Conservation (phyloP, 2,888 invertebrate genomes). For the Anorthoa munda region DNA sequence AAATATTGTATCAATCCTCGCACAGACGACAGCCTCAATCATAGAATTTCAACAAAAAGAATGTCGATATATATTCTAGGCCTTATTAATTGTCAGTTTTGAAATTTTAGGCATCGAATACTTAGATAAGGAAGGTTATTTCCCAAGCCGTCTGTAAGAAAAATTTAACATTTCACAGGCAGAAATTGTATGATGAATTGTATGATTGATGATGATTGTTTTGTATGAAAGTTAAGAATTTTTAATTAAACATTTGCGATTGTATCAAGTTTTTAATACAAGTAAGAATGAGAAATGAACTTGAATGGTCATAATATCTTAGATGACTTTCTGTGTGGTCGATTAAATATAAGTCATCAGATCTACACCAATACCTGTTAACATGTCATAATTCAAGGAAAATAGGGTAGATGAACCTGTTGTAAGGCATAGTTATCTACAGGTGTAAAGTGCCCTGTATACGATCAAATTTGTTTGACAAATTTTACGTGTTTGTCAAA, state of each 20-base stretch:
- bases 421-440: background rate
- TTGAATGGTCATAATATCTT: background rate
- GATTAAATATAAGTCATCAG: constrained; percentile 25
- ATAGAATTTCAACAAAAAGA: too few species aligned
- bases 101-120: background rate
- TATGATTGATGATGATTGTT: too few species aligned
- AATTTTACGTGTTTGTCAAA: too few species aligned
- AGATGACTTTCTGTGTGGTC: constrained; percentile 37
- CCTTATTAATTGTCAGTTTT: too few species aligned
- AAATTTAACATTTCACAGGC: background rate
- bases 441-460: background rate
- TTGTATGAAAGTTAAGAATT: background rate
- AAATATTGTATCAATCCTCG: background rate
- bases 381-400: constrained; percentile 54
- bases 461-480: too few species aligned
- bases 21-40: too few species aligned
- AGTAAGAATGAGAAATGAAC: background rate
- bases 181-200: background rate
- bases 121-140: background rate
- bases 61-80: too few species aligned
- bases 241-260: constrained; percentile 6
- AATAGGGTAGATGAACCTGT: constrained; percentile 35
- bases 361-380: constrained; percentile 41
- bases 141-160: background rate
- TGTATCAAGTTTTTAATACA: background rate